phyloP scores from a whole-genome alignment of 2,797 vertebrate genomes.

The Acipenser transmontanus region DNA sequence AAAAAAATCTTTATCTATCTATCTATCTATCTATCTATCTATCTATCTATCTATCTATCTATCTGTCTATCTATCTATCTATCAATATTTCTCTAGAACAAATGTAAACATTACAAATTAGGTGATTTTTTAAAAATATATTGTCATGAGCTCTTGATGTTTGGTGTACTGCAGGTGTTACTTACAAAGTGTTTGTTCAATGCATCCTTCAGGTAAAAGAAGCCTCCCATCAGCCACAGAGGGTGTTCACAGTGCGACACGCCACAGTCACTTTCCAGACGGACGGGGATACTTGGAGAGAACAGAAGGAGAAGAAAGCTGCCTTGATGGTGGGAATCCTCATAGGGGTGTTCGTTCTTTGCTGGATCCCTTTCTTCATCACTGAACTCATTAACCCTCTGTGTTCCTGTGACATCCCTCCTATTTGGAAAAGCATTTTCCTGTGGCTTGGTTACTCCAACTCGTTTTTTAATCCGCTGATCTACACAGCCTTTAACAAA shows the following conservation, averaged over 20 bases:
- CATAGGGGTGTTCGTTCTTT: slow-evolving; percentile 90
- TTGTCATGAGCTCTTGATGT: too few relatives aligned
- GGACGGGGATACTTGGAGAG: slow-evolving; percentile 82
- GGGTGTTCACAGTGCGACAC: slow-evolving; percentile 77
- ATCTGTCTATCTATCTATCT: too few relatives aligned
- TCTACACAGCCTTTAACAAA: slow-evolving; percentile 96
- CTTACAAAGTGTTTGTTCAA: too few relatives aligned
- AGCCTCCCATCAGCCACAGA: slow-evolving; percentile 72
- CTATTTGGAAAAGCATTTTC: slow-evolving; percentile 92
- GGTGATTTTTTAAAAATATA: too few relatives aligned
- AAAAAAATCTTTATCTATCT: too few relatives aligned
- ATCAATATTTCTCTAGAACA: too few relatives aligned
- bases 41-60: too few relatives aligned
- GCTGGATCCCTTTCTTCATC: slow-evolving; percentile 97
- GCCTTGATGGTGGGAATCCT: slow-evolving; percentile 93
- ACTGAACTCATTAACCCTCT: slow-evolving; percentile 86
- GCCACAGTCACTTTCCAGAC: slow-evolving; percentile 88
- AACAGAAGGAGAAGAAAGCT: slow-evolving; percentile 88
- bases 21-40: too few relatives aligned
- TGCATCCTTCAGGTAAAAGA: slow-evolving; percentile 69
- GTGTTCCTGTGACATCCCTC: slow-evolving; percentile 82
- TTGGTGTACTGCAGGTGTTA: too few relatives aligned
- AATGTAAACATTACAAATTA: too few relatives aligned
- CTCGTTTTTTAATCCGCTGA: slow-evolving; percentile 95
- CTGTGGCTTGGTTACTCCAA: slow-evolving; percentile 97